Conservation (phyloP, 2,888 invertebrate genomes). For the Acrobasis repandana region DNA sequence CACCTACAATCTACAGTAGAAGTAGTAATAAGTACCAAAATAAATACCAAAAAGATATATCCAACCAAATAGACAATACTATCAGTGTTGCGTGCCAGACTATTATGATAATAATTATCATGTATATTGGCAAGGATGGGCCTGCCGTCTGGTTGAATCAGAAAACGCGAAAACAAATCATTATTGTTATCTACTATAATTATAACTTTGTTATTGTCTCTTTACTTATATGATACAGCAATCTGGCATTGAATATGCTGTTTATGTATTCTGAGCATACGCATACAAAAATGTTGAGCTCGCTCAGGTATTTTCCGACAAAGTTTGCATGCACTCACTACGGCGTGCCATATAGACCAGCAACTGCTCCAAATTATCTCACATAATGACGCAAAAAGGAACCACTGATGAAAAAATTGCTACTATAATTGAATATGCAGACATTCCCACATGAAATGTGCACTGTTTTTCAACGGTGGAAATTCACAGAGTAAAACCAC, state of each 20-base stretch:
- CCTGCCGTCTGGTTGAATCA: not conserved
- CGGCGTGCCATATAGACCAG: not conserved
- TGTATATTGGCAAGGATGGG: not conserved
- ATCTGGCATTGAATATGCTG: not conserved
- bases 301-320: not conserved
- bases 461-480: not conserved
- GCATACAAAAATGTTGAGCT: not conserved
- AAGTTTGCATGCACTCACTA: not conserved
- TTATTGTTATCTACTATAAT: conserved; percentile 5
- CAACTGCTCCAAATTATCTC: not conserved
- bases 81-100: not conserved
- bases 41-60: not conserved
- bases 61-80: not conserved
- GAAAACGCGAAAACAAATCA: conserved; percentile 4
- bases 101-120: conserved; percentile 1
- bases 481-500: not conserved
- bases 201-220: conserved; percentile 1
- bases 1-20: too few species aligned
- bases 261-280: not conserved
- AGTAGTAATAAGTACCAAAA: too few species aligned
- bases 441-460: not conserved
- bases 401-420: conserved; percentile 10
- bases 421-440: conserved; percentile 2
- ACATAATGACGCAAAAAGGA: conserved; percentile 8
- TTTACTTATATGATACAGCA: not conserved